A percentile compares a stretch with the other conserved stretches of the same genome.
These are phyloP conservation scores for Epirrhoe tristata DNA, from an alignment of 2,888 invertebrate species.

Conservation along the genomic window DNA sequence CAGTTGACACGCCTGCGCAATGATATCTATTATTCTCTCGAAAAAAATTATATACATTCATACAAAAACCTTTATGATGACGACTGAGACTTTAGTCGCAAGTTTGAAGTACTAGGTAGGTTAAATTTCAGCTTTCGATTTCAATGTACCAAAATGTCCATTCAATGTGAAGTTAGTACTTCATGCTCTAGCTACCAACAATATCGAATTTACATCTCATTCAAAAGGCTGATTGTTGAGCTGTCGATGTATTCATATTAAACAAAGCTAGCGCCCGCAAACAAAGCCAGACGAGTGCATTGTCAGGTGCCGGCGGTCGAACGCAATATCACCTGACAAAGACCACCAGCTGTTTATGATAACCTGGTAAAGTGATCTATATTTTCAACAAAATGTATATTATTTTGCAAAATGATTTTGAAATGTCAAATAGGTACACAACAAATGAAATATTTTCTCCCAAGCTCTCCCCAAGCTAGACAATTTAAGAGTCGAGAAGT, in stretches of 20 bases:
- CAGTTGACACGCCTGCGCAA: too few relatives aligned
- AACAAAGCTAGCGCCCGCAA: constrained; percentile 42
- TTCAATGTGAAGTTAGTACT: neutral
- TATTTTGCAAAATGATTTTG: too few relatives aligned
- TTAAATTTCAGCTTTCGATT: neutral
- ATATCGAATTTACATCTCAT: constrained; percentile 5
- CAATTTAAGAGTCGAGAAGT: too few relatives aligned
- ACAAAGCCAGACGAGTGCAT: constrained; percentile 48
- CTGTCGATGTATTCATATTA: constrained; percentile 42
- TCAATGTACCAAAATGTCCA: neutral
- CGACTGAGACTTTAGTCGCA: too few relatives aligned
- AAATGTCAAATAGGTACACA: too few relatives aligned
- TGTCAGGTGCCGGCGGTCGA: constrained; percentile 32
- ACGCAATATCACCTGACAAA: constrained; percentile 42
- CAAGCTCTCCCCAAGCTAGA: too few relatives aligned
- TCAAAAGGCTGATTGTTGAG: constrained; percentile 23
- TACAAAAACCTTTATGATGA: too few relatives aligned
- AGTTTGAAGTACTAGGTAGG: too few relatives aligned
- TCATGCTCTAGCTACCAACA: neutral
- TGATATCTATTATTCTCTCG: too few relatives aligned
- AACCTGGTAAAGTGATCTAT: constrained; percentile 32
- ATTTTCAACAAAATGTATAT: constrained; percentile 2
- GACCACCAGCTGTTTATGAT: constrained; percentile 31
- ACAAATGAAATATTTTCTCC: neutral
- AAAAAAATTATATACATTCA: too few relatives aligned